Base-by-base conservation (phyloP, 37 sponge, comb jelly and placozoan genomes). In the Chondrosia reniformis region DNA sequence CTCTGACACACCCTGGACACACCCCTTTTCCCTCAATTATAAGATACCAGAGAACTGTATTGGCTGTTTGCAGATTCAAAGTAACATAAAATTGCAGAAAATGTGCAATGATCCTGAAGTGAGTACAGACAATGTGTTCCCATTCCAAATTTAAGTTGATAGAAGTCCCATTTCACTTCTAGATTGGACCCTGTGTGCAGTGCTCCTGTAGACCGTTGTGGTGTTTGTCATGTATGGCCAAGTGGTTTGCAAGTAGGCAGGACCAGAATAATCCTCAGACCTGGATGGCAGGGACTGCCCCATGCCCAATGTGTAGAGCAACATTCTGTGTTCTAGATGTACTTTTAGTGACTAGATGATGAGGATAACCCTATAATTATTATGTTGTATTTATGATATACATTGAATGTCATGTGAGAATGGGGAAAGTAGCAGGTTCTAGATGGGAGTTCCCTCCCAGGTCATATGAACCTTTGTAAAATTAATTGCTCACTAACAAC, bases 191-290 rank as follows among this genome's bases (percentile, higher is more conserved):
- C 37, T 97, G 99, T 64, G 77, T 62, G 12, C 78, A 85, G 49
- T 97, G 99, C 59, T 77, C 73, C 63, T 97, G 99, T 73, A 49
- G 93, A 6, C 99, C 99, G 17, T 82, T 92, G 89, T 97, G 99
- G 99, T 97, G 99, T 77, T 4, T 89, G 38, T 42, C 78, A 25
- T 97, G 99, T 36, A 92, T 97, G 99, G 89, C 86, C 25, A 86
- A 89, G 82, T 97, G 99, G 99, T 97, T 87, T 84, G 92, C 90
- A 40, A 85, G 91, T 32, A 86, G 91, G 61, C 99, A 97, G 74
- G 93, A 95, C 67, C 85, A 97, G 84, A 28, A 54, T 45, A 58
- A 45, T 7, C 93, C 91, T 22, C 88, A 91, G 42, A 77, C 57
- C 0, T 97, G 99, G 99, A 80, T 97, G 89, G 33, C 77, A 2